Conservation (phyloP, 2,888 invertebrate species). For the Corythucha ciliata region DNA sequence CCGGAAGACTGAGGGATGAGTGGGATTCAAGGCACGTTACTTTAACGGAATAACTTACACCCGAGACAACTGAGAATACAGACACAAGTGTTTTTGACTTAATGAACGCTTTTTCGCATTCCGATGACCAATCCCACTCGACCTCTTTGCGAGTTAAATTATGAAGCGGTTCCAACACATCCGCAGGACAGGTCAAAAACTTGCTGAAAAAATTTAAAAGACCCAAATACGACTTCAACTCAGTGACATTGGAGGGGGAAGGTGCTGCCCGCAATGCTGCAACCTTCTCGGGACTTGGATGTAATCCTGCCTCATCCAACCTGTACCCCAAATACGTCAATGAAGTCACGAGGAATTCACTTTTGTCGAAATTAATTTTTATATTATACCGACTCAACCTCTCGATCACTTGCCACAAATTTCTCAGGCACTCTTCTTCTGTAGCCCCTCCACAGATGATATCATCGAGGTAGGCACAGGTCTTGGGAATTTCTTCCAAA, state of each 20-base stretch:
- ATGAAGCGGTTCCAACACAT: slow-evolving; percentile 8
- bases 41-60: too few species aligned
- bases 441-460: not conserved
- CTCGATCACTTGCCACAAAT: not conserved
- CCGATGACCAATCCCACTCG: slow-evolving; percentile 1
- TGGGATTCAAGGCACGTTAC: too few species aligned
- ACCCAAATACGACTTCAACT: slow-evolving; percentile 15
- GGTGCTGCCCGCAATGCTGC: not conserved
- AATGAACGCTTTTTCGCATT: slow-evolving; percentile 10
- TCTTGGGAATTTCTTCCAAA: not conserved
- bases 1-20: too few species aligned
- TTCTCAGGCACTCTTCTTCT: not conserved
- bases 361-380: not conserved
- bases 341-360: not conserved
- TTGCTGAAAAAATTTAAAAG: slow-evolving; percentile 18
- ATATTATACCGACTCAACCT: not conserved
- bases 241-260: not conserved
- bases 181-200: slow-evolving; percentile 8
- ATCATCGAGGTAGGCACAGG: slow-evolving; percentile 1
- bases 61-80: too few species aligned
- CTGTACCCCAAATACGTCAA: not conserved
- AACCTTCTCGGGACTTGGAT: not conserved
- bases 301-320: not conserved
- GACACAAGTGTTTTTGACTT: too few species aligned
- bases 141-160: slow-evolving; percentile 14